Conservation (phyloP, 2,113 vertebrate species). For the Lanius collurio region DNA sequence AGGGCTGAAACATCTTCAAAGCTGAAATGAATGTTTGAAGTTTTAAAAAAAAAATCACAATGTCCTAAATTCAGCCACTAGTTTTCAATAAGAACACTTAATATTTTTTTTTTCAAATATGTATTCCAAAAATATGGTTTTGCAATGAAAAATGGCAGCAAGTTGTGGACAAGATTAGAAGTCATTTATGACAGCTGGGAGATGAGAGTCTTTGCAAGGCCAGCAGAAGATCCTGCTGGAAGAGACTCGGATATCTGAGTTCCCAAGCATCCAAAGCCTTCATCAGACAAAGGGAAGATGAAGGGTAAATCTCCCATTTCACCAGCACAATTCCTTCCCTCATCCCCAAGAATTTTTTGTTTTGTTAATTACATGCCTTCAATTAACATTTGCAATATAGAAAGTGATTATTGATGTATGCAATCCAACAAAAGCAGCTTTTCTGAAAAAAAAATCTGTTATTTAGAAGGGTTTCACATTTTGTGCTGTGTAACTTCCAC, state of each 20-base stretch:
- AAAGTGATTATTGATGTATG: conserved; percentile 7
- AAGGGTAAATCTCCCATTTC: background rate
- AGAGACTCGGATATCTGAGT: background rate
- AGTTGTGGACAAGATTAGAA: background rate
- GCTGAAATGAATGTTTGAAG: conserved; percentile 13
- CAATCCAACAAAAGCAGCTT: background rate
- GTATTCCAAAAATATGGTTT: background rate
- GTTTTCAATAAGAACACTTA: background rate
- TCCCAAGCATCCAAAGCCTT: background rate
- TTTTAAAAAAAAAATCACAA: background rate
- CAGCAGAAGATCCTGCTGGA: background rate
- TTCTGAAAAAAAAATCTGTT: background rate
- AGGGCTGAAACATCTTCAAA: conserved; percentile 35
- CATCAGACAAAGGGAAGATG: background rate
- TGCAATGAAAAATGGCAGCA: background rate
- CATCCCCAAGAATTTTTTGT: background rate
- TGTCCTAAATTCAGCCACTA: background rate
- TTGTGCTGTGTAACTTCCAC: background rate
- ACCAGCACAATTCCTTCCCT: background rate
- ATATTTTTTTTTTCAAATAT: background rate
- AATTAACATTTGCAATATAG: conserved; percentile 38
- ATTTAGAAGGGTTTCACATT: background rate
- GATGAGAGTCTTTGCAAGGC: background rate
- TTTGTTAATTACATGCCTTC: conserved; percentile 32
- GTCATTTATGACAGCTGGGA: background rate